Evolutionary conservation across 1,140 invertebrate genomes (phyloP).

Genomic region (Araneus ventricosus): DNA sequence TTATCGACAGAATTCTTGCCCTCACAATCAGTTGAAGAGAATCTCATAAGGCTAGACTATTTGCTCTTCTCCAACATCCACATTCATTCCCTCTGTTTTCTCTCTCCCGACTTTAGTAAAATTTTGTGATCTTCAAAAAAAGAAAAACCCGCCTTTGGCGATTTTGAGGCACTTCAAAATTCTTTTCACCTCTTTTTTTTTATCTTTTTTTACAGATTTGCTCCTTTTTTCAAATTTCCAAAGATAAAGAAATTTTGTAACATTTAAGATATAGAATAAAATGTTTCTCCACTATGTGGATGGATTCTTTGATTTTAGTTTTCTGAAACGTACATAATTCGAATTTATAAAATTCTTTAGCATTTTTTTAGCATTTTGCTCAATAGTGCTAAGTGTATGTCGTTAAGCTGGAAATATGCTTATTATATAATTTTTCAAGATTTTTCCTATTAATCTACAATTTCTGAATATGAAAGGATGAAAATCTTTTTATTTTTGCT

Average conservation of each 20-base stretch:
- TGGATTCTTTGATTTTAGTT: neutral
- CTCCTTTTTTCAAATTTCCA: neutral
- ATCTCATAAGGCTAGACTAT: slow-evolving; percentile 6
- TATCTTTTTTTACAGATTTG: neutral
- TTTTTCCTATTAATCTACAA: too few relatives aligned
- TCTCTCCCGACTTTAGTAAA: neutral
- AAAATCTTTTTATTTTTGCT: too few relatives aligned
- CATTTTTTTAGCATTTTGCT: too few relatives aligned
- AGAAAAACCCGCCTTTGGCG: slow-evolving; percentile 5
- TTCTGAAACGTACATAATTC: too few relatives aligned
- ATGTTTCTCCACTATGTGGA: slow-evolving; percentile 20
- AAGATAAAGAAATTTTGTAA: neutral
- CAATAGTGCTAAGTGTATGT: too few relatives aligned
- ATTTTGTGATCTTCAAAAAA: slow-evolving; percentile 11
- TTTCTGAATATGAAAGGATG: too few relatives aligned
- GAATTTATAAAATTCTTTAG: too few relatives aligned
- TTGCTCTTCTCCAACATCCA: neutral
- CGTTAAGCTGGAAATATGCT: too few relatives aligned
- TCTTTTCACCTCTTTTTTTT: neutral
- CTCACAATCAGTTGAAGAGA: neutral
- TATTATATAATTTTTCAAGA: too few relatives aligned
- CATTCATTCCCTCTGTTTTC: slow-evolving; percentile 11
- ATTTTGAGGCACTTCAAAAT: slow-evolving; percentile 21
- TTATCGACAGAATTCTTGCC: neutral
- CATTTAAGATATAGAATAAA: slow-evolving; percentile 21